Evolutionary conservation across 2,113 vertebrate species (phyloP), one percentile per base, ranked within the genome.

Genomic region (Ptychochromis oligacanthus): DNA sequence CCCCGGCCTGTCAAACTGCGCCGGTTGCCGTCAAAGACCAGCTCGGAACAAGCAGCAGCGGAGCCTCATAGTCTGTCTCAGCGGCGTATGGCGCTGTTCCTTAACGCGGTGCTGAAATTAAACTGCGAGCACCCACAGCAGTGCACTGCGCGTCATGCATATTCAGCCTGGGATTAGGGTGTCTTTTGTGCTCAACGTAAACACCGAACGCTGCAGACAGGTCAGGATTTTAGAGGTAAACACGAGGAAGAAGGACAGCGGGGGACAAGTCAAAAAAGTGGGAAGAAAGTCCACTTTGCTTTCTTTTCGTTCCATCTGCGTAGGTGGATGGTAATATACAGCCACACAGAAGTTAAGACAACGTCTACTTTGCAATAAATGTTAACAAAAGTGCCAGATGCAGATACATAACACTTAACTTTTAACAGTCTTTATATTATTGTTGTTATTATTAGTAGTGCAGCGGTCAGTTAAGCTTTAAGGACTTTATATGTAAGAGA

Each of bases 101-200:
- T 82, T 72, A 46, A 34, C 77, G 70, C 12, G 85, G 92, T 93
- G 89, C 93, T 93, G 92, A 93, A 93, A 91, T 83, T 86, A 70
- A 80, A 62, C 82, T 64, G 72, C 62, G 82, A 74, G 75, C 84
- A 79, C n/a, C 40, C 67, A 54, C 89, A 84, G 84, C 75, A 62
- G 60, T 52, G 89, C 60, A 6, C 76, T 28, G 75, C 82, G 72
- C 80, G 26, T 81, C 91, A 85, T 91, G 87, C 84, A 88, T 90
- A 91, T 91, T 93, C 87, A 92, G 67, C 76, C 70, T 60, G 58
- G 82, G 86, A 89, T 88, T 89, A 84, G 40, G 75, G 77, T 52
- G 80, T 79, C 77, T 79, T 86, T 83, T 86, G 86, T 83, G 75
- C 80, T 76, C 80, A n/a, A 52, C 70, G 15, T 86, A 80, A 87